Conservation (phyloP, 2,888 invertebrate genomes). For the Acronicta leporina region DNA sequence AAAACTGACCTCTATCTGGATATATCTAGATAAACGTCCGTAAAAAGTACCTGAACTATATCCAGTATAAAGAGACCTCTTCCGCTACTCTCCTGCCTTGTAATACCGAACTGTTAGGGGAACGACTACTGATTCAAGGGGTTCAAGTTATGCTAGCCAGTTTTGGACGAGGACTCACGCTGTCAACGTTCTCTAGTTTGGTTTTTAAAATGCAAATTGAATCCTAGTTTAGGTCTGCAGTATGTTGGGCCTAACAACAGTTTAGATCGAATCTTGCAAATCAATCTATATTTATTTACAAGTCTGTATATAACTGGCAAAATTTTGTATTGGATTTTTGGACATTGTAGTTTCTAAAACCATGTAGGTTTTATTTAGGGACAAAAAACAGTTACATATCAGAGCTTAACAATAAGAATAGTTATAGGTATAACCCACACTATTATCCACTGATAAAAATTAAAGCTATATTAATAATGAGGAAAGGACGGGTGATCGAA, state of each 20-base stretch:
- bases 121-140: constrained; percentile 14
- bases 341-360: too few relatives aligned
- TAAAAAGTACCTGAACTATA: constrained; percentile 52
- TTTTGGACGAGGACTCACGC: constrained; percentile 37
- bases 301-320: too few relatives aligned
- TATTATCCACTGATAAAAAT: too few relatives aligned
- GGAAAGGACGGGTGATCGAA: too few relatives aligned
- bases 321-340: too few relatives aligned
- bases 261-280: constrained; percentile 21
- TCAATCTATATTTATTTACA: background rate
- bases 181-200: constrained; percentile 50
- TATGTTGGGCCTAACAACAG: constrained; percentile 36
- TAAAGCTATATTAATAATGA: too few relatives aligned
- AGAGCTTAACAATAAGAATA: too few relatives aligned
- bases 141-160: constrained; percentile 32
- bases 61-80: constrained; percentile 44
- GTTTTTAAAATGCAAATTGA: constrained; percentile 69
- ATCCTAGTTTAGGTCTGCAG: constrained; percentile 54
- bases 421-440: too few relatives aligned
- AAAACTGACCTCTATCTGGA: constrained; percentile 42
- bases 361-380: too few relatives aligned
- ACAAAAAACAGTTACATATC: too few relatives aligned
- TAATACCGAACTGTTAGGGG: constrained; percentile 10
- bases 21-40: constrained; percentile 60
- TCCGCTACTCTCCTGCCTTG: background rate